Conservation (phyloP, 2,888 invertebrate species). For the Aphelenchoides bicaudatus region DNA sequence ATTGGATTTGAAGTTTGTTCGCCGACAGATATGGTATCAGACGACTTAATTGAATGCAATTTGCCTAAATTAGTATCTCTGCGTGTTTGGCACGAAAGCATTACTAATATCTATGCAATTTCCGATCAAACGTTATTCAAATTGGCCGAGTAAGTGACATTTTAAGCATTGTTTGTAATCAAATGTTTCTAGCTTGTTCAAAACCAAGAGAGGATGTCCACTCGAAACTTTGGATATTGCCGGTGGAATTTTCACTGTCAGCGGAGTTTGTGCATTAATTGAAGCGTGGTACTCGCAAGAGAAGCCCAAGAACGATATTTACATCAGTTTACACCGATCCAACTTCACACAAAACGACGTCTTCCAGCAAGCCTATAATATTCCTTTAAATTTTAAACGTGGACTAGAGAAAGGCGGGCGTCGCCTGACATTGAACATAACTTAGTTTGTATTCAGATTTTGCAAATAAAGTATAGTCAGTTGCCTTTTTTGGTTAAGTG, state of each 20-base stretch:
- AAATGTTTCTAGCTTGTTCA: slow-evolving; percentile 21
- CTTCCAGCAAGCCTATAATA: slow-evolving; percentile 16
- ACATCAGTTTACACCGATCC: slow-evolving; percentile 20
- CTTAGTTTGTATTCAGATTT: not conserved
- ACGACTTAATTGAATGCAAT: slow-evolving; percentile 33
- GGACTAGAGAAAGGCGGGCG: not conserved
- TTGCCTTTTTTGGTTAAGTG: too few species aligned
- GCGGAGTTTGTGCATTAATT: slow-evolving; percentile 24
- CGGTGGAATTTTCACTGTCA: slow-evolving; percentile 11
- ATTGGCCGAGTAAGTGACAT: slow-evolving; percentile 30
- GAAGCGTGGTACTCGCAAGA: slow-evolving; percentile 25
- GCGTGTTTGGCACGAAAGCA: slow-evolving; percentile 46
- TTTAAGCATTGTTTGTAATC: not conserved
- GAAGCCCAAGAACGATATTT: not conserved
- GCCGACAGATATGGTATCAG: slow-evolving; percentile 37
- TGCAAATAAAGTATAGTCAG: too few species aligned
- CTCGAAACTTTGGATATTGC: slow-evolving; percentile 27
- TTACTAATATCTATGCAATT: slow-evolving; percentile 36
- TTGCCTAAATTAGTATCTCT: slow-evolving; percentile 36
- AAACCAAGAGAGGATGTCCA: not conserved
- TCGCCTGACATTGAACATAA: slow-evolving; percentile 2
- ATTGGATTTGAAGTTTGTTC: slow-evolving; percentile 45
- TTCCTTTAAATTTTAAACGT: slow-evolving; percentile 18
- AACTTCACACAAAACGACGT: slow-evolving; percentile 16
- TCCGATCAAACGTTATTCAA: slow-evolving; percentile 40